Base-by-base conservation (phyloP, 2,113 vertebrate species). In the Scartelaos histophorus region DNA sequence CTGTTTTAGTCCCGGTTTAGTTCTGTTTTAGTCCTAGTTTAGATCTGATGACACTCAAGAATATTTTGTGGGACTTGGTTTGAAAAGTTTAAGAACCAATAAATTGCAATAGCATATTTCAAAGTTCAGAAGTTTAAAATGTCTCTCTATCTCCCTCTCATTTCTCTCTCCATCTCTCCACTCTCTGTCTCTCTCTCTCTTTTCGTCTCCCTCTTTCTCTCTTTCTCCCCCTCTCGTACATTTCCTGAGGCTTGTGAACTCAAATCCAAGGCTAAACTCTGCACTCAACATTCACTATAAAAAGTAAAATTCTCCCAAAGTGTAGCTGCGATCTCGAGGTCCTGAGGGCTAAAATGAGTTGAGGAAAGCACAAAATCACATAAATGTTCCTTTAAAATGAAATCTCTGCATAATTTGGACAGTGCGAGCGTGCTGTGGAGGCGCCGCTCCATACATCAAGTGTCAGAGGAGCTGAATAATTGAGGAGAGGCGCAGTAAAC, bases 401-500 rank as follows among this genome's bases (percentile, higher is more conserved):
- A 64, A 43, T 64, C 3, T 43, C n/a, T 1, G 17, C 17, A n/a
- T 25, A 64, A 38, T n/a, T 9, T n/a, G 2, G 17, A 64, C 61
- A 15, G 61, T 34, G 19, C 38, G 61, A 19, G 10, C 17, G 34
- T 11, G 61, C 3, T n/a, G 34, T 12, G 19, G 61, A n/a, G 34
- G 17, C 11, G 17, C 34, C 10, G 15, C 34, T 19, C 22, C 61
- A 64, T 61, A 38, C 61, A 64, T 64, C 61, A 38, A 21, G 9
- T 64, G 29, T 34, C 29, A 43, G 3, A 13, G 61, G 7, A 13
- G 61, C 34, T 64, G 61, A 64, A 64, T 64, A n/a, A 64, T 64
- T 64, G 38, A 64, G 58, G 22, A 29, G n/a, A 56, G 57, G 15
- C 61, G 10, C 34, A 38, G 34, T 64, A 21, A 64, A 64, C 61